Base-by-base conservation (phyloP, 2,797 vertebrate species). In the Neosilurus hyrtlii region DNA sequence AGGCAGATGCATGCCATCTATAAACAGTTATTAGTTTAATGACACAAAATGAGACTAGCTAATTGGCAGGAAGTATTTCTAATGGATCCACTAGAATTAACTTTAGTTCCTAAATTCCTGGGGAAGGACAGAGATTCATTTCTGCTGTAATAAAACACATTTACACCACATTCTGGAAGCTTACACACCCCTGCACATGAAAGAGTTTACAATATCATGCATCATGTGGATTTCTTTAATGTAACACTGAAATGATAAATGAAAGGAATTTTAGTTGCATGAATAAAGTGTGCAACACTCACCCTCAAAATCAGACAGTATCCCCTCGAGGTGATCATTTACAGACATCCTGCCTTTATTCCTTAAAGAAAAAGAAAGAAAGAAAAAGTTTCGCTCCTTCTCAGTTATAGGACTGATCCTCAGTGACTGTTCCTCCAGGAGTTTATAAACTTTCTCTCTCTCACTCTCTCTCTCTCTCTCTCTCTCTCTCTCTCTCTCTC, bases 301-400 rank as follows among this genome's bases (percentile, higher is more conserved):
- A 96, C 96, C 96, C 94, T 97, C 96, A 88, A 96, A 96, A 90
- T 96, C 96, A 12, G 95, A 96, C 91, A 97, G 91, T 86, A 97
- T 96, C 89, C 95, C 96, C 85, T 96, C 95, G 79, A 96, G 94
- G 90, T 96, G 96, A 73, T 97, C 95, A 70, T 94, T 95, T 77
- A 96, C 95, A 57, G 96, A 95, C 96, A 96, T 96, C 87, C 89
- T 93, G 91, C 80, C 81, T 84, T 84, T 86, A 43, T 83, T 65
- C 84, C 82, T 20, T 37, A 0, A 18, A 7, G 61, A 30, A 26
- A 26, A 30, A 52, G 11, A 20, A 65, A 78, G 7, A 30, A 51
- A 65, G 7, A 52, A 49, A 80, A 86, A 77, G 54, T 59, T 81
- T 88, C 68, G 66, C 79, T 74, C 49, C 67, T 84, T 62, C 20